These are phyloP conservation scores for Notospermus geniculatus DNA, from an alignment of 1,140 invertebrate genomes.

Conservation along the genomic window DNA sequence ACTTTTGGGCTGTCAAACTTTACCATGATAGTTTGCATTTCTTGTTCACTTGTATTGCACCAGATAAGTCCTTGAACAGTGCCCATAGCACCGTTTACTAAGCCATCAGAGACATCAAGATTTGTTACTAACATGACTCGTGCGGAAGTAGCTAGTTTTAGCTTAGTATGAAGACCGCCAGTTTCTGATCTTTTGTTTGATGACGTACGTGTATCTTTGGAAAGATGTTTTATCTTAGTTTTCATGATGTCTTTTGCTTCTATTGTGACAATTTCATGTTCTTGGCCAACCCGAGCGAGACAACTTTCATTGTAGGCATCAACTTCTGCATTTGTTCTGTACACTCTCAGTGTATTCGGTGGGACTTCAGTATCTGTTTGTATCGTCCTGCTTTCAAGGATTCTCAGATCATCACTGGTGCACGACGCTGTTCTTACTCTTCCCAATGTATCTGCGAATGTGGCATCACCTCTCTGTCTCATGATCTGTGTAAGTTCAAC, in stretches of 20 bases:
- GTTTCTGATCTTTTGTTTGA: background rate
- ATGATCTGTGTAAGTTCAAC: constrained; percentile 1
- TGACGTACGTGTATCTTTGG: too few species aligned
- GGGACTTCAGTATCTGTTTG: background rate
- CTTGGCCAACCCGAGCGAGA: background rate
- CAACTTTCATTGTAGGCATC: background rate
- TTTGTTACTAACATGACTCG: constrained; percentile 3
- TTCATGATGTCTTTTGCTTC: background rate
- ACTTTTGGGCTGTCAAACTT: background rate
- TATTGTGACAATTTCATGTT: background rate
- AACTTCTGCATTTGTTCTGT: background rate
- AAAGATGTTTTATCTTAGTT: background rate
- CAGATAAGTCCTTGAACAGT: constrained; percentile 3
- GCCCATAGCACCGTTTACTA: constrained; percentile 6
- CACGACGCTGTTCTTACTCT: constrained; percentile 1
- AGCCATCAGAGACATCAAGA: constrained; percentile 2
- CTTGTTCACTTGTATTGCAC: background rate
- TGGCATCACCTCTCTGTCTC: background rate
- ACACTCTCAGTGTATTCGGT: background rate
- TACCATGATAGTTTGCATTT: background rate
- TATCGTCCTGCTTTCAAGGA: background rate
- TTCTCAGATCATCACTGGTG: background rate
- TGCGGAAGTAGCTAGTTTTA: background rate
- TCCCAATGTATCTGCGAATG: background rate
- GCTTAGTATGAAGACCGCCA: background rate